Evolutionary conservation across 1,140 invertebrate genomes (phyloP).

Genomic region (Danaus melanippus): DNA sequence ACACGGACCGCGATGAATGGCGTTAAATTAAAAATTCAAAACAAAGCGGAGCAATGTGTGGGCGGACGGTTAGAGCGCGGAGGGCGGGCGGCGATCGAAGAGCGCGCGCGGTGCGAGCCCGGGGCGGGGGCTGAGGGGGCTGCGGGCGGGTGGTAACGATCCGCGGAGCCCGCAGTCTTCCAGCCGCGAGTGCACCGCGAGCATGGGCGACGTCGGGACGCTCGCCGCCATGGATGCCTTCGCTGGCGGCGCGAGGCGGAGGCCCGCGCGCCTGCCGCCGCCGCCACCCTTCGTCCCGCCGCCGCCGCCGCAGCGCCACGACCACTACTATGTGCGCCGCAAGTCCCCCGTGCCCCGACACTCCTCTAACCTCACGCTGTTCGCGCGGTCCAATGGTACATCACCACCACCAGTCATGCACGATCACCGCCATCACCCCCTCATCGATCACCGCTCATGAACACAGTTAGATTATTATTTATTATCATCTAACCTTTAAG

Average conservation of each 20-base stretch:
- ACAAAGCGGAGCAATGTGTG: slow-evolving; percentile 58
- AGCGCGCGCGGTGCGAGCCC: slow-evolving; percentile 53
- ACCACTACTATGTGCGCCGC: slow-evolving; percentile 67
- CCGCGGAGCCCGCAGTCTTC: slow-evolving; percentile 74
- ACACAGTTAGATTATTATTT: no score
- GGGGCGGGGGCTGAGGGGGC: slow-evolving; percentile 35
- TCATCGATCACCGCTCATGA: no score
- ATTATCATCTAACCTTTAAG: no score
- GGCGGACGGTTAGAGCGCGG: slow-evolving; percentile 51
- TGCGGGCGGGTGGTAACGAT: slow-evolving; percentile 53
- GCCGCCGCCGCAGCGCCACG: slow-evolving; percentile 62
- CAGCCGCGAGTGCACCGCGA: slow-evolving; percentile 67
- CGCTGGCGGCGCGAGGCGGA: slow-evolving; percentile 67
- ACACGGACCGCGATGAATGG: slow-evolving; percentile 55
- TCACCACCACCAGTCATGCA: slow-evolving; percentile 24
- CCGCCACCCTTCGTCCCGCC: slow-evolving; percentile 68
- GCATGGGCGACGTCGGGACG: slow-evolving; percentile 68
- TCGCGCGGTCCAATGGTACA: slow-evolving; percentile 60
- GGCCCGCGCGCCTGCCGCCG: slow-evolving; percentile 58
- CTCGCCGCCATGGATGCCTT: slow-evolving; percentile 69
- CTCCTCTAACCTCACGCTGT: slow-evolving; percentile 56
- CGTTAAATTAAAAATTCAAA: slow-evolving; percentile 70
- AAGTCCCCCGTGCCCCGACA: slow-evolving; percentile 61
- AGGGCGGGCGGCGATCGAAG: slow-evolving; percentile 66
- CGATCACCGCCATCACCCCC: slow-evolving; percentile 8